Evolutionary conservation across 2,113 vertebrate species (phyloP), one percentile per base, ranked within the genome.

Genomic region (Heptranchias perlo): DNA sequence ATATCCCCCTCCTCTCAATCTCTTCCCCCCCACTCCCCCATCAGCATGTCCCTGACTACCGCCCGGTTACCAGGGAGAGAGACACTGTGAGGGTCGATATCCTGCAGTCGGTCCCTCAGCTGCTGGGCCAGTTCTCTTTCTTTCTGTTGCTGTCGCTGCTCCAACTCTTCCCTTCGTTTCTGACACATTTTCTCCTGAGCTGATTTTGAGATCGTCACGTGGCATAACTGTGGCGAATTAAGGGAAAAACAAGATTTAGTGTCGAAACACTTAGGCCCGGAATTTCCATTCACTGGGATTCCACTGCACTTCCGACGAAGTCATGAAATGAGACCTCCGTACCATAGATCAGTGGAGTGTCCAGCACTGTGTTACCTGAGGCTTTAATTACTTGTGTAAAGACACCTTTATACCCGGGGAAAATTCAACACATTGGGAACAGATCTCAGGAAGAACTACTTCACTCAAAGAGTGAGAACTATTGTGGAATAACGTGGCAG

Each of bases 151-250:
- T 0, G 0, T 4, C 97, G 67, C 93, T 96, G 25, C 58, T 97
- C 97, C 95, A 96, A 18, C 62, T 96, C 91, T 82, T 95, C 97
- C 96, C 96, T 86, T 96, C 96, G 96, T 96, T 97, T 97, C 96
- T 96, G 86, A 0, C 96, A 76, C 97, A 97, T 96, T 96, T 97
- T 98, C 96, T 97, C 97, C 96, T 97, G 97, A 69, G 97, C 96
- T 28, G 97, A 97, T 89, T 96, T 97, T n/a, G 97, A 97, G 78
- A 98, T 97, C 23, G 96, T 96, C 94, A 97, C 95, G 13, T 25
- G 73, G 64, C 94, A 31, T 14, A 58, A 5, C 64, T 95, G 93
- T 52, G 94, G 94, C 0, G 35, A 52, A 23, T 44, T 23, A 8
- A 10, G 0, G 25, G 44, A 65, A 16, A 35, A 47, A 86, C 47